Base-by-base conservation (phyloP, 2,797 vertebrate genomes). In the Selene dorsalis region DNA sequence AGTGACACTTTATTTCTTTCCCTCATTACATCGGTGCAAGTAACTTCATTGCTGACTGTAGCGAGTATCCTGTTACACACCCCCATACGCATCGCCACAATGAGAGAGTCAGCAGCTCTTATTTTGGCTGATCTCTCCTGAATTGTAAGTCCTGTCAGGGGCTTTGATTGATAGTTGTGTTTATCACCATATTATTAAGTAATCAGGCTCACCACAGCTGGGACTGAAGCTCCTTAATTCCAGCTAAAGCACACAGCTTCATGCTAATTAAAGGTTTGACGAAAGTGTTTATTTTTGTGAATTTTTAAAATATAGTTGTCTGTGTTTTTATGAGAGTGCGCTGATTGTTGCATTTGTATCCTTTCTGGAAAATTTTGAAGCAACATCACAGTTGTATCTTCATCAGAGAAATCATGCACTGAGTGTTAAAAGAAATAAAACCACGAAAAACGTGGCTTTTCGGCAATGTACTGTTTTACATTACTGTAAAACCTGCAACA, bases 181-280 rank as follows among this genome's bases (percentile, higher is more conserved):
- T 94, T 92, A 94, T 94, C 93, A 94, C 89, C 88, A 86, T 95
- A 91, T 95, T 95, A 95, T 95, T 95, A 95, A 94, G 93, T 92
- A 94, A 95, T 95, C 94, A 95, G 89, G 75, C 83, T 88, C 78
- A 89, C 92, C 93, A 80, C 93, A 93, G 91, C 90, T 79, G 80
- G 78, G 83, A 79, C 89, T 89, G 82, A 88, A 94, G 84, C 85
- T 92, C 91, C 94, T 94, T 94, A 92, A 94, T 94, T 94, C 91
- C 75, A 88, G 87, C 82, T 89, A 90, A 88, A 91, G 81, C 87
- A 84, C 88, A 93, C 63, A 80, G 89, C 90, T 90, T 93, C 85
- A 66, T 86, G 88, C 66, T 93, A 94, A 95, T 95, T 94, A 94
- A 94, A 94, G 92, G 88, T 92, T 91, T 89, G 80, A 79, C 70